Percentiles rank a stretch among this genome's conserved stretches.
Evolutionary conservation across 2,888 invertebrate species (phyloP).

Genomic region (Dexiosoma caninum): DNA sequence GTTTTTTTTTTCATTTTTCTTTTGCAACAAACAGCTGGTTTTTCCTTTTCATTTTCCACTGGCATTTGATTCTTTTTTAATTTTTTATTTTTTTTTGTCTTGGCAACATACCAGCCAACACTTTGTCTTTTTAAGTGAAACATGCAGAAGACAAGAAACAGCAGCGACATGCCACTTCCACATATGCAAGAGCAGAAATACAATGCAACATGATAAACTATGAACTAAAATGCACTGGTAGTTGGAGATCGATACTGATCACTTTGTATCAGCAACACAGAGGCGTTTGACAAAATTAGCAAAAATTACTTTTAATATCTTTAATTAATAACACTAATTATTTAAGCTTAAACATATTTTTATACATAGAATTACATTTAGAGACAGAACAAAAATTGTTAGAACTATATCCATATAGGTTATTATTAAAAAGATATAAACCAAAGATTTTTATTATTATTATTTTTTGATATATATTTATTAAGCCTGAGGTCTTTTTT

Average conservation of each 20-base stretch:
- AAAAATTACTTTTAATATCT: too few relatives aligned
- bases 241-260: not conserved
- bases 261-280: not conserved
- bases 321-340: too few relatives aligned
- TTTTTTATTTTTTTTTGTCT: too few relatives aligned
- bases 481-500: too few relatives aligned
- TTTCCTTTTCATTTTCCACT: conserved; percentile 2
- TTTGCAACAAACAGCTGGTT: conserved; percentile 23
- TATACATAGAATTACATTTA: too few relatives aligned
- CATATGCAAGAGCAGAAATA: not conserved
- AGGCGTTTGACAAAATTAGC: too few relatives aligned
- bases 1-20: not conserved
- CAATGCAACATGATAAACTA: not conserved
- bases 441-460: too few relatives aligned
- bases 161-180: conserved; percentile 6
- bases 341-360: too few relatives aligned
- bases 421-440: too few relatives aligned
- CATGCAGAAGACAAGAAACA: not conserved
- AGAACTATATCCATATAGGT: too few relatives aligned
- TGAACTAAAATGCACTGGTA: conserved; percentile 10
- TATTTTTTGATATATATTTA: too few relatives aligned
- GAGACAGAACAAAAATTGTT: too few relatives aligned
- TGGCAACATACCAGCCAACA: not conserved
- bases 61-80: not conserved
- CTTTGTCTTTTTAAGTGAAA: not conserved